Base-by-base conservation (phyloP, 92 coral and sea anemone species). In the Parazoanthus darwini region DNA sequence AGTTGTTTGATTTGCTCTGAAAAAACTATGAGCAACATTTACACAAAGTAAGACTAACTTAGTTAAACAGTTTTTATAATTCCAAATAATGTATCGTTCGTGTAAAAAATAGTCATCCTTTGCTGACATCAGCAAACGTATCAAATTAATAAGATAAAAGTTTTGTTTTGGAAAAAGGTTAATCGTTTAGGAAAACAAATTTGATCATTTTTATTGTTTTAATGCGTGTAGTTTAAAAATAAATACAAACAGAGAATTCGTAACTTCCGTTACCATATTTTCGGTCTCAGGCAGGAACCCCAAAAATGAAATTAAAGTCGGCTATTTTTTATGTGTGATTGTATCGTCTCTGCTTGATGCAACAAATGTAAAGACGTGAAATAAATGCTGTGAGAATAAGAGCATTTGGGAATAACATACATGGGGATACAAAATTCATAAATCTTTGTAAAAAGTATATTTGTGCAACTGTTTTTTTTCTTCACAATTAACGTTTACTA, bases 221-320 rank as follows among this genome's bases (percentile, higher is more conserved):
- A 23, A 78, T 23, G 81, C 18, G 58, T 78, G 56, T 43, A 78
- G 48, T 78, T 78, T 44, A 78, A 78, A 78, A 78, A 46, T 46
- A 43, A 78, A 78, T 78, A 78, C 58, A 78, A 78, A 78, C 81
- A 78, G 15, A 78, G 35, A 78, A 78, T 43, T 78, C 59, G 63
- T 78, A 78, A 78, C 58, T 43, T 78, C 81, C 81, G 81, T 44
- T 44, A 78, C 81, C 63, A 78, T 78, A 33, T 78, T 78, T 78
- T 78, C 63, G 81, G 38, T 78, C 81, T 78, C 81, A 38, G 58
- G 9, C 59, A 46, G 59, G 81, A 78, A 78, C 58, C 20, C 63
- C 0, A 78, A 78, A 78, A 78, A 7, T 54, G 81, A 78, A 46
- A 78, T 23, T 78, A 78, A 22, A 22, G n/a, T 78, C 38, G 38